These are phyloP conservation scores for Papilio elwesi DNA, from an alignment of 2,888 invertebrate species.

Conservation along the genomic window DNA sequence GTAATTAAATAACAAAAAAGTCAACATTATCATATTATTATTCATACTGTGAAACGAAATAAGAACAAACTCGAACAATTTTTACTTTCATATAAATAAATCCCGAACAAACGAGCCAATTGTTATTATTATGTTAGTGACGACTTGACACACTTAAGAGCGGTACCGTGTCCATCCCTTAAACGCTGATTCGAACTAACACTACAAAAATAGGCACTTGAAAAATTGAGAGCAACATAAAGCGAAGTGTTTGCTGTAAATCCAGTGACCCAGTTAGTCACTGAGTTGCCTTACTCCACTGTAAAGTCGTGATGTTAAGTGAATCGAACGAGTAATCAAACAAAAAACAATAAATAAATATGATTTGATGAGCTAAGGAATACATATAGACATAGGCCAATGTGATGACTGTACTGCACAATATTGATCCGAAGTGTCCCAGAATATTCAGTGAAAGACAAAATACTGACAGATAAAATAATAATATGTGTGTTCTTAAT, in stretches of 20 bases:
- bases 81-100: too few relatives aligned
- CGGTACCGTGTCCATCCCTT: neutral
- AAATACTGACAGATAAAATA: neutral
- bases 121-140: too few relatives aligned
- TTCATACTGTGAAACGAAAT: too few relatives aligned
- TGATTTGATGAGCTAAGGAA: too few relatives aligned
- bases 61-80: too few relatives aligned
- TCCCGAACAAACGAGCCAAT: too few relatives aligned
- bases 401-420: too few relatives aligned
- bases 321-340: too few relatives aligned
- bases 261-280: conserved; percentile 24
- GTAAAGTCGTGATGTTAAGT: conserved; percentile 4
- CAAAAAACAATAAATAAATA: neutral
- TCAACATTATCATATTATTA: too few relatives aligned
- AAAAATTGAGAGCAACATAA: conserved; percentile 12
- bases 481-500: neutral
- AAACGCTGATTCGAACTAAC: conserved; percentile 11
- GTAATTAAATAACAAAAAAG: too few relatives aligned
- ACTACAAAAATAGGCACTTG: conserved; percentile 19
- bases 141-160: conserved; percentile 16
- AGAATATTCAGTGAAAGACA: neutral
- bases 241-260: conserved; percentile 2
- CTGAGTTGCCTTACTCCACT: neutral
- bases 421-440: too few relatives aligned
- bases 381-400: too few relatives aligned